Base-by-base conservation (phyloP, 1,140 invertebrate species). In the Ceratoteleas bidentatus region DNA sequence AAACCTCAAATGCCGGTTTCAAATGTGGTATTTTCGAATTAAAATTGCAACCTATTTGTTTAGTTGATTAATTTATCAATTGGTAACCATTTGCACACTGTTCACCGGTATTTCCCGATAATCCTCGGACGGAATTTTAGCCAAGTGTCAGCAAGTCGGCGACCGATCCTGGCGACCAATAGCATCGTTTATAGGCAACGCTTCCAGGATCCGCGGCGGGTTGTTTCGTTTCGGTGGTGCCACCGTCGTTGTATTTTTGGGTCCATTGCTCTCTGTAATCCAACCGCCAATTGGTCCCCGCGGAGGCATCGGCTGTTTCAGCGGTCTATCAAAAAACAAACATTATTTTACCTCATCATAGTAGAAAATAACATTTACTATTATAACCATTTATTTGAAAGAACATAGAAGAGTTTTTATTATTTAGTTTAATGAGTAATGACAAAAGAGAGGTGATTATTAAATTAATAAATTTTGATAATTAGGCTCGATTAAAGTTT, bases 151-250 rank as follows among this genome's bases (percentile, higher is more conserved):
- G 69, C 77, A 73, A 62, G 77, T 73, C 16, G 70, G 49, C 14
- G 65, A 65, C 53, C 66, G 60, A 14, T 64, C 57, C 0, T 81
- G 45, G 8, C 50, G 58, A 38, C 10, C 62, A 14, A n/a, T 5
- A 73, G 49, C 53, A 32, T 73, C 57, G 33, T 47, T 61, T 6
- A 61, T 70, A 0, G 90, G 90, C 40, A 91, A 76, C 7, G 90
- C 90, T 73, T 91, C 88, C 52, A 91, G 66, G 24, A 91, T 86
- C 16, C 90, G 64, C 0, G 90, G 90, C 15, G 73, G 80, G 45
- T 77, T 62, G 16, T 69, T 83, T 43, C 65, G 57, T 3, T 50
- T 34, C 6, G 66, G 5, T 6, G 60, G 38, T 9, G 50, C 11
- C 33, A 69, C 15, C 0, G 16, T 64, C 0, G 43, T 43, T 10